Evolutionary conservation across 1,140 invertebrate genomes (phyloP).

Genomic region (Heterodera carotae): DNA sequence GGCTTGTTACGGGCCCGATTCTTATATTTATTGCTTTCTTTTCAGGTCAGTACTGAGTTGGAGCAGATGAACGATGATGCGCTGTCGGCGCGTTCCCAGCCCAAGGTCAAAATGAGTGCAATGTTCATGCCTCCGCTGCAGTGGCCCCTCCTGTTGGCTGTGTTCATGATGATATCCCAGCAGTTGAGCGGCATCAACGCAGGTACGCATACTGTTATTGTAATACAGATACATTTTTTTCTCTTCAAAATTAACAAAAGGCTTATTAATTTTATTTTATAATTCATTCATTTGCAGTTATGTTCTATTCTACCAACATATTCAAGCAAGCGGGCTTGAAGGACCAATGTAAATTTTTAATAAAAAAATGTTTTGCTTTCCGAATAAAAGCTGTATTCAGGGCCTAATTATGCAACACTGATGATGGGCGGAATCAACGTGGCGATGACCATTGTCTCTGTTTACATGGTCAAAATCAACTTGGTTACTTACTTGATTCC

Average conservation of each 20-base stretch:
- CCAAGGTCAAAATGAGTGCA: conserved; percentile 43
- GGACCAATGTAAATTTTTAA: no score
- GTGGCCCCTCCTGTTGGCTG: conserved; percentile 73
- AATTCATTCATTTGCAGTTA: no score
- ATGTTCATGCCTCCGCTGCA: conserved; percentile 56
- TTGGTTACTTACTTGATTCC: no score
- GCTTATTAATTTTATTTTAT: no score
- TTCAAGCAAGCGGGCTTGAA: no score
- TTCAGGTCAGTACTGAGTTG: conserved; percentile 52
- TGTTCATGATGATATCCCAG: conserved; percentile 88
- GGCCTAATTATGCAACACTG: conserved; percentile 83
- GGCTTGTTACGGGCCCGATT: no score
- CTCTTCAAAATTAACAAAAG: no score
- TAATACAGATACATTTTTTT: no score
- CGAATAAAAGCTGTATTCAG: no score
- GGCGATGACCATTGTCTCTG: conserved; percentile 80
- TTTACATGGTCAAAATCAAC: conserved; percentile 79
- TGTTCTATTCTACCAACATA: no score
- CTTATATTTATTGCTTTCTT: no score
- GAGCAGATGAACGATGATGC: conserved; percentile 60
- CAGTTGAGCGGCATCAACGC: conserved; percentile 89
- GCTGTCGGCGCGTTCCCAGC: conserved; percentile 18
- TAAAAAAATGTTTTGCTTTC: no score
- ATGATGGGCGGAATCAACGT: conserved; percentile 85
- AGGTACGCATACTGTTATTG: conserved; percentile 72